Conservation (phyloP, 2,888 invertebrate genomes). For the Piscicola geometra region DNA sequence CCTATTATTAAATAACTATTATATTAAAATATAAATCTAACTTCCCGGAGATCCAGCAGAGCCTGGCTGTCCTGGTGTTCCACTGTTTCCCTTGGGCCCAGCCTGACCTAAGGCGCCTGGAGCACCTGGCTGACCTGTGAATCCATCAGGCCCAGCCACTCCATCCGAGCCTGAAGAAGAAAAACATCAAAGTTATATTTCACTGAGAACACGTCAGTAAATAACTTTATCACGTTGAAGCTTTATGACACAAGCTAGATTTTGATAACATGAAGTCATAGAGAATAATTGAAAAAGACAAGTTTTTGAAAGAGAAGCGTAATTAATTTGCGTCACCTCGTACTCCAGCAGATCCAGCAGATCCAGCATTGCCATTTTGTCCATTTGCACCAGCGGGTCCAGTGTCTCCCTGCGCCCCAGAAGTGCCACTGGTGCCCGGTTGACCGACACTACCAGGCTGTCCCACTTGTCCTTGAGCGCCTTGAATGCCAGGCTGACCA, state of each 20-base stretch:
- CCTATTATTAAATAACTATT: too few species aligned
- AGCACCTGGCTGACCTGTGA: conserved; percentile 29
- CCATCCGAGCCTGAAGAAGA: not conserved
- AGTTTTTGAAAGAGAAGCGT: too few species aligned
- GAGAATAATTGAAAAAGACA: too few species aligned
- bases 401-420: conserved; percentile 1
- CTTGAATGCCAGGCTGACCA: not conserved
- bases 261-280: too few species aligned
- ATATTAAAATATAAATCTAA: not conserved
- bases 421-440: not conserved
- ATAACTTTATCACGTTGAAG: too few species aligned
- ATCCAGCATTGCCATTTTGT: not conserved
- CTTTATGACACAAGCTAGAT: too few species aligned
- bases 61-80: conserved; percentile 25
- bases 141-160: not conserved
- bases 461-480: not conserved
- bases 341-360: not conserved
- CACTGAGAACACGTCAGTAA: too few species aligned
- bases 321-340: too few species aligned
- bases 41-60: conserved; percentile 34
- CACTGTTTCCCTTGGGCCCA: conserved; percentile 28
- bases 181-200: not conserved
- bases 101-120: conserved; percentile 34
- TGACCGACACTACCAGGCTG: not conserved
- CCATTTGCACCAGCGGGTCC: not conserved